Percentiles rank a stretch among this genome's conserved stretches.
Evolutionary conservation across 2,113 vertebrate species (phyloP).

Genomic region (Balaenoptera acutorostrata): DNA sequence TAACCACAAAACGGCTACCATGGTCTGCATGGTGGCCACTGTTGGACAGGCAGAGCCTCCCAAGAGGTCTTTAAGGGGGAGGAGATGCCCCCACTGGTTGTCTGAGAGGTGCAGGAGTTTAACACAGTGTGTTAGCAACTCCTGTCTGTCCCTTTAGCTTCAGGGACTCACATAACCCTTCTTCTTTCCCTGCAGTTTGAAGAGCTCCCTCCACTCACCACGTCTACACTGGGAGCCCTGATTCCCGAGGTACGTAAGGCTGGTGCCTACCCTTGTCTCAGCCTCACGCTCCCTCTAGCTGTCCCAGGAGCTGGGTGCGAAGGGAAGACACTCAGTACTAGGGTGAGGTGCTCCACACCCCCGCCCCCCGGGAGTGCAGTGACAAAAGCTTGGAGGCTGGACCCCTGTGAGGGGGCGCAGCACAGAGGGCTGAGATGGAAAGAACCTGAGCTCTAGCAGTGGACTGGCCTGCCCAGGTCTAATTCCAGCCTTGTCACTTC

Average conservation of each 20-base stretch:
- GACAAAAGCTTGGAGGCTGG: neutral
- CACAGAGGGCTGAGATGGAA: neutral
- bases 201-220: constrained; percentile 77
- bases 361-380: too few relatives aligned
- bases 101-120: neutral
- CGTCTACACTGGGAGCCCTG: constrained; percentile 70
- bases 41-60: neutral
- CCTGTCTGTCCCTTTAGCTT: neutral
- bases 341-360: neutral
- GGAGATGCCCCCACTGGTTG: neutral
- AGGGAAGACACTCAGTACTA: neutral
- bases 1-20: rapidly evolving
- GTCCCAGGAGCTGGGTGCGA: neutral
- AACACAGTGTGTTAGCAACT: neutral
- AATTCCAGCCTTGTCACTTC: neutral
- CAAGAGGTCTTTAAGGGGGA: neutral
- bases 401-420: neutral
- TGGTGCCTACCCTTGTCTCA: rapidly evolving
- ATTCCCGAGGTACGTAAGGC: constrained; percentile 73
- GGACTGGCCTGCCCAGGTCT: neutral
- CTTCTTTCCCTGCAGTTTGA: constrained; percentile 67
- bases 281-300: neutral
- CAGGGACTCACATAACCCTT: neutral
- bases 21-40: rapidly evolving
- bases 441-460: neutral